These are phyloP conservation scores for Bimastos eiseni DNA, from an alignment of 2,888 invertebrate species.

Conservation along the genomic window DNA sequence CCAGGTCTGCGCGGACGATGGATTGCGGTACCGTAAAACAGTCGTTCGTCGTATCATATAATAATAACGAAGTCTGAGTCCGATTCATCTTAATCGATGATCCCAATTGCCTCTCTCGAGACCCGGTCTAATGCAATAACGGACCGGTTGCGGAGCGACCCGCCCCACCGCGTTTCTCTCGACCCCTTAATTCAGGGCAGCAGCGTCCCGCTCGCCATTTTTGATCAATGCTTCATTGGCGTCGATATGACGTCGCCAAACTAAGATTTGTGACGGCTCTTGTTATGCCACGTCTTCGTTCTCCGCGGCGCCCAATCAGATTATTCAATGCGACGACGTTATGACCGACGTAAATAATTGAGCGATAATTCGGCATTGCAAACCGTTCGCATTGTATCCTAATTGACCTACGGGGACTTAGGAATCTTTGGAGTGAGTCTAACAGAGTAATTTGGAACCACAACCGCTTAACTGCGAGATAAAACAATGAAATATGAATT, in stretches of 20 bases:
- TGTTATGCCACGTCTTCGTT: constrained; percentile 15
- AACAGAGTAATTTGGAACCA: background rate
- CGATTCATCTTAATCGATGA: constrained; percentile 23
- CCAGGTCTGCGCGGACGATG: background rate
- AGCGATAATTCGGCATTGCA: background rate
- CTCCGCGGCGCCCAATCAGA: background rate
- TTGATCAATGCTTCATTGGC: background rate
- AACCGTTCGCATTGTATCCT: constrained; percentile 18
- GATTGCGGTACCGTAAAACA: background rate
- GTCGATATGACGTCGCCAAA: constrained; percentile 17
- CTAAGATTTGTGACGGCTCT: constrained; percentile 23
- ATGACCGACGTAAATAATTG: background rate
- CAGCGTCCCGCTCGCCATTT: background rate
- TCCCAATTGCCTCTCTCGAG: background rate
- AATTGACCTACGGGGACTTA: constrained; percentile 8
- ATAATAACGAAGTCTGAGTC: background rate
- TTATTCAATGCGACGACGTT: constrained; percentile 13
- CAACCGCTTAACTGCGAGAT: background rate
- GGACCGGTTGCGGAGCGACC: background rate
- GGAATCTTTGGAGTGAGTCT: background rate
- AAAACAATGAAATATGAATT: constrained; percentile 20
- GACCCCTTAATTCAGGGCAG: constrained; percentile 9
- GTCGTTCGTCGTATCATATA: background rate
- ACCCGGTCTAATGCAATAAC: constrained; percentile 17
- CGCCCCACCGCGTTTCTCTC: too few species aligned